Conservation (phyloP, 2,888 invertebrate genomes). For the Andrena hattorfiana region DNA sequence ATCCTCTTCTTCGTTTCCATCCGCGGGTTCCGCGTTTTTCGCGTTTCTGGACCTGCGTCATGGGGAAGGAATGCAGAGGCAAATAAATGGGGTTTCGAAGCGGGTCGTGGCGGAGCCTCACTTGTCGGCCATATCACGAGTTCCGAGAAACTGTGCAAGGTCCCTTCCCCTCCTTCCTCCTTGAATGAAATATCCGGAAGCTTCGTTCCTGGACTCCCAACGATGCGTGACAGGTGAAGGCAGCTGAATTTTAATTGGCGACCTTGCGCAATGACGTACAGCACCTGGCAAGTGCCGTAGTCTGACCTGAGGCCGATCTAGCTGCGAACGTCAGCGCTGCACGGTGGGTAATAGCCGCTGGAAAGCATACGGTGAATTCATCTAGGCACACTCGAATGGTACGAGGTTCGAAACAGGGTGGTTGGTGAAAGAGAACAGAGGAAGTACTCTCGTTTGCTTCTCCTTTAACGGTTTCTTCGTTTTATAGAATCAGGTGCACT, state of each 20-base stretch:
- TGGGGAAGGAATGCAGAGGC: constrained; percentile 37
- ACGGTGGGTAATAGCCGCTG: background rate
- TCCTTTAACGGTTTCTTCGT: too few relatives aligned
- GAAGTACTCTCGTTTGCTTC: too few relatives aligned
- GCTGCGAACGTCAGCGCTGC: background rate
- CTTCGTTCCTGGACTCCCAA: constrained; percentile 48
- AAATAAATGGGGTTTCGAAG: constrained; percentile 25
- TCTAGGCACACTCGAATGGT: too few relatives aligned
- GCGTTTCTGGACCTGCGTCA: constrained; percentile 2
- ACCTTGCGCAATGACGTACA: constrained; percentile 31
- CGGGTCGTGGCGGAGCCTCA: constrained; percentile 25
- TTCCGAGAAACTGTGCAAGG: constrained; percentile 54
- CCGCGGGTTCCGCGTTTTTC: constrained; percentile 13
- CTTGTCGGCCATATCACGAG: constrained; percentile 50
- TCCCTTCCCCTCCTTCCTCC: constrained; percentile 25
- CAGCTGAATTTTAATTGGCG: constrained; percentile 52
- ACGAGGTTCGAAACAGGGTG: too few relatives aligned
- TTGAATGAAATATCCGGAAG: constrained; percentile 60
- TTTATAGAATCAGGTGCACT: too few relatives aligned
- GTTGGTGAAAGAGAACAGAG: too few relatives aligned
- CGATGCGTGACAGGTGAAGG: constrained; percentile 35
- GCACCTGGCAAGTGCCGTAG: constrained; percentile 1
- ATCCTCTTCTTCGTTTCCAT: constrained; percentile 82
- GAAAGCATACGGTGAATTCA: background rate
- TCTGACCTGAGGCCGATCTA: constrained; percentile 22